Evolutionary conservation across 2,888 invertebrate species (phyloP).

Genomic region (Alloplasta piceator): DNA sequence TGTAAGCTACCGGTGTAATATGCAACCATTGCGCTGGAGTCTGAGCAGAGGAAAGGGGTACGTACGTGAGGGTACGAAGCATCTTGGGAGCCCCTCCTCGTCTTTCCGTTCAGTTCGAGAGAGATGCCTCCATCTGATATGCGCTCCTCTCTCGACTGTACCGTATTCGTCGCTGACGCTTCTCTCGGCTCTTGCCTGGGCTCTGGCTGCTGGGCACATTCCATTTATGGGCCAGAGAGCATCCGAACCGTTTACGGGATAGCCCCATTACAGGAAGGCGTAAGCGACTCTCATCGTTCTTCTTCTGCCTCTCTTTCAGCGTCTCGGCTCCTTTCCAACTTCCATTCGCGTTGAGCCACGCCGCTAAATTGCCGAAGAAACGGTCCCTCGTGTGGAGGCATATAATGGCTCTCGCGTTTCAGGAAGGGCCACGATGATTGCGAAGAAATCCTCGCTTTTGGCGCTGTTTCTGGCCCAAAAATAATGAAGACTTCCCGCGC

Average conservation of each 20-base stretch:
- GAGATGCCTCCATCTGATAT: conserved; percentile 78
- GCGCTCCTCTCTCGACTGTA: conserved; percentile 61
- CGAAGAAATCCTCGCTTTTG: conserved; percentile 32
- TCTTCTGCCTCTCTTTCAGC: conserved; percentile 41
- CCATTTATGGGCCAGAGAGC: conserved; percentile 79
- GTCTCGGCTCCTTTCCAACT: conserved; percentile 19
- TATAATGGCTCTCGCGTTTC: conserved; percentile 48
- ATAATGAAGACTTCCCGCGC: conserved; percentile 31
- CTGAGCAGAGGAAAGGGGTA: conserved; percentile 60
- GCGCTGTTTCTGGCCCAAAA: conserved; percentile 16
- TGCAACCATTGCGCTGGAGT: too few species aligned
- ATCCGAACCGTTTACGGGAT: conserved; percentile 78
- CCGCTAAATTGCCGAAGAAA: conserved; percentile 55
- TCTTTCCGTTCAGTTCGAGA: conserved; percentile 64
- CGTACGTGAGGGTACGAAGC: conserved; percentile 73
- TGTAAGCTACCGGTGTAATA: too few species aligned
- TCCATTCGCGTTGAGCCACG: conserved; percentile 39
- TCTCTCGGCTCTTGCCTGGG: conserved; percentile 60
- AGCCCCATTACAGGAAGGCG: conserved; percentile 69
- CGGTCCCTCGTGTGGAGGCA: conserved; percentile 9
- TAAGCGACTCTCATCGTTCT: conserved; percentile 54
- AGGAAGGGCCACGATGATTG: conserved; percentile 46
- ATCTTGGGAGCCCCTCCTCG: conserved; percentile 58
- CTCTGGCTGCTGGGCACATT: conserved; percentile 70
- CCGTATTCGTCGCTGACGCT: conserved; percentile 29